Conservation (phyloP, 2,888 invertebrate species). For the Dysmachus trigonus region DNA sequence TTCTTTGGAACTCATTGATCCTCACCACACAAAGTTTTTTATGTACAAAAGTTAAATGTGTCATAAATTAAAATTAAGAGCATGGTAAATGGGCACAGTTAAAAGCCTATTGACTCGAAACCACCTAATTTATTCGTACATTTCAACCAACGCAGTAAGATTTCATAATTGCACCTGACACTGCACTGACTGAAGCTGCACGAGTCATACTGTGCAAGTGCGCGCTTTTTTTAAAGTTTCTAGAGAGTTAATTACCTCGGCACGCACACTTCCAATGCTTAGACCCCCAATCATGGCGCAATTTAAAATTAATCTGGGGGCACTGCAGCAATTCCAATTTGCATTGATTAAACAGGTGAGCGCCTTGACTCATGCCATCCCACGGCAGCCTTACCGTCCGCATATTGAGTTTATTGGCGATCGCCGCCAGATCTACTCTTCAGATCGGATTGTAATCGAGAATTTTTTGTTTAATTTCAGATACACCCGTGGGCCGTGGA, state of each 20-base stretch:
- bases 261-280: background rate
- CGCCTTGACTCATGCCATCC: slow-evolving; percentile 38
- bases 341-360: slow-evolving; percentile 36
- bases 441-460: background rate
- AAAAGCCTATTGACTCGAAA: slow-evolving; percentile 2
- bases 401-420: background rate
- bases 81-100: background rate
- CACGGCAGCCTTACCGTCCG: background rate
- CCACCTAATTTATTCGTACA: slow-evolving; percentile 15
- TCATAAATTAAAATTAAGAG: background rate
- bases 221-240: background rate
- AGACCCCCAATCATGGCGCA: background rate
- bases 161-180: slow-evolving; percentile 23
- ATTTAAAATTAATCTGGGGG: slow-evolving; percentile 32
- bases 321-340: slow-evolving; percentile 21
- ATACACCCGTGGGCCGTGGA: background rate
- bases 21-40: too few relatives aligned
- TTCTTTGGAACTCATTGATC: too few relatives aligned
- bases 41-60: background rate
- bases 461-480: background rate
- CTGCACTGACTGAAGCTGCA: background rate
- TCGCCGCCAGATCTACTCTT: background rate
- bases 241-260: background rate
- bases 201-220: background rate
- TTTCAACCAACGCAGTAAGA: background rate